These are phyloP conservation scores for Antechinus flavipes DNA, from an alignment of 2,113 vertebrate genomes.

Conservation along the genomic window DNA sequence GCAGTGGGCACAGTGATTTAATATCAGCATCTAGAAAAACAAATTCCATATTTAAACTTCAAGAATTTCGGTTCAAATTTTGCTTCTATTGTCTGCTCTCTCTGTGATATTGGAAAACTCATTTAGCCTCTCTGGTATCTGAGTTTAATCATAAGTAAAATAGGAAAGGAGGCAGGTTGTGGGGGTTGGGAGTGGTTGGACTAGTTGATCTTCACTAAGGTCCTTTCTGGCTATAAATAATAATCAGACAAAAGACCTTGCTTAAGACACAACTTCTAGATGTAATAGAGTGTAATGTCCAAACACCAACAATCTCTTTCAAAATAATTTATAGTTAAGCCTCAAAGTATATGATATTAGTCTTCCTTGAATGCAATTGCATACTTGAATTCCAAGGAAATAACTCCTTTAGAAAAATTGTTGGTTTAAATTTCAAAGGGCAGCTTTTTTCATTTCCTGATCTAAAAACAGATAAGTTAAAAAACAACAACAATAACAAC, in stretches of 20 bases:
- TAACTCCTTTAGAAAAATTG: not conserved
- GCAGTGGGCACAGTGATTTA: not conserved
- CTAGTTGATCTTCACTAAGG: not conserved
- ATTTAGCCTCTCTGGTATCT: not conserved
- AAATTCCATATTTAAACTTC: not conserved
- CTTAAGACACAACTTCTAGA: slow-evolving; percentile 13
- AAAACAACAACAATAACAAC: not conserved
- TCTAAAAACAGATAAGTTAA: slow-evolving; percentile 21
- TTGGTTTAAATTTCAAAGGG: slow-evolving; percentile 57
- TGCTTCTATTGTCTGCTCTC: not conserved
- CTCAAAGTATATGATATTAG: slow-evolving; percentile 27
- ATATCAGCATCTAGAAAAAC: not conserved
- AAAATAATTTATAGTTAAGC: slow-evolving; percentile 9
- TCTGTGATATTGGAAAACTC: not conserved
- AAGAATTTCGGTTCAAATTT: not conserved
- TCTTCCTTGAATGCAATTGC: slow-evolving; percentile 25
- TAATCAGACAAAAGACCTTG: not conserved
- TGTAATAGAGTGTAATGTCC: not conserved
- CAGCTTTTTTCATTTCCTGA: not conserved
- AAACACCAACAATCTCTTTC: slow-evolving; percentile 20
- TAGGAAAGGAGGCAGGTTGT: not conserved
- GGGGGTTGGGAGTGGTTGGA: not conserved
- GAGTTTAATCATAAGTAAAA: not conserved
- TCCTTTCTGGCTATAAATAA: not conserved
- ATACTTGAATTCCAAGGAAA: slow-evolving; percentile 46